A percentile compares a stretch with the other conserved stretches of the same genome.
phyloP scores from a whole-genome alignment of 2,888 invertebrate species.

The Leptarthrus brevirostris region DNA sequence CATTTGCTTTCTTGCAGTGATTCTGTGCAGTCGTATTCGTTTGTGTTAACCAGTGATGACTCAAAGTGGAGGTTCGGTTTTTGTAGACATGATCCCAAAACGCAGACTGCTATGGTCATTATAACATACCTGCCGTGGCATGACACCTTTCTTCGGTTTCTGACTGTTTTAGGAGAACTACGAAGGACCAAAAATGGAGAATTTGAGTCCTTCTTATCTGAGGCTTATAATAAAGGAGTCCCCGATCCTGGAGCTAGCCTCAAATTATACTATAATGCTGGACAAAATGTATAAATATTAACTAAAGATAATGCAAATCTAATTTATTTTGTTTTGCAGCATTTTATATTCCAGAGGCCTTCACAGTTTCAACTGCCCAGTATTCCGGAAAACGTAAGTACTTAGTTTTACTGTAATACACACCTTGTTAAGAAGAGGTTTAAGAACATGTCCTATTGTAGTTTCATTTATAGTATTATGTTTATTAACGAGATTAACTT shows the following conservation, averaged over 20 bases:
- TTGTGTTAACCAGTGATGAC: constrained; percentile 93
- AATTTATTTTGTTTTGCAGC: constrained; percentile 72
- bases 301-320: constrained; percentile 64
- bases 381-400: constrained; percentile 94
- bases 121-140: constrained; percentile 96
- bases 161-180: constrained; percentile 63
- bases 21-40: constrained; percentile 94
- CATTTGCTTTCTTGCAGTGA: constrained; percentile 71
- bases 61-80: constrained; percentile 98
- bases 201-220: constrained; percentile 71
- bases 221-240: constrained; percentile 75
- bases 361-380: constrained; percentile 87
- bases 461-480: no score
- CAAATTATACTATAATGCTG: constrained; percentile 72
- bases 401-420: constrained; percentile 13
- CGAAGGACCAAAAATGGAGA: constrained; percentile 60
- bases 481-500: no score
- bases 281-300: constrained; percentile 68
- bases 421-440: no score
- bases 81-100: constrained; percentile 93
- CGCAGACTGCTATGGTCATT: constrained; percentile 85
- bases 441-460: no score
- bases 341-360: constrained; percentile 82
- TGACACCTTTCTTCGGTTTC: constrained; percentile 81
- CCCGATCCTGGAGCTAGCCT: constrained; percentile 77